Evolutionary conservation across 2,888 invertebrate species (phyloP), one percentile per base, ranked within the genome.

Genomic region (Phyllotreta cruciferae): DNA sequence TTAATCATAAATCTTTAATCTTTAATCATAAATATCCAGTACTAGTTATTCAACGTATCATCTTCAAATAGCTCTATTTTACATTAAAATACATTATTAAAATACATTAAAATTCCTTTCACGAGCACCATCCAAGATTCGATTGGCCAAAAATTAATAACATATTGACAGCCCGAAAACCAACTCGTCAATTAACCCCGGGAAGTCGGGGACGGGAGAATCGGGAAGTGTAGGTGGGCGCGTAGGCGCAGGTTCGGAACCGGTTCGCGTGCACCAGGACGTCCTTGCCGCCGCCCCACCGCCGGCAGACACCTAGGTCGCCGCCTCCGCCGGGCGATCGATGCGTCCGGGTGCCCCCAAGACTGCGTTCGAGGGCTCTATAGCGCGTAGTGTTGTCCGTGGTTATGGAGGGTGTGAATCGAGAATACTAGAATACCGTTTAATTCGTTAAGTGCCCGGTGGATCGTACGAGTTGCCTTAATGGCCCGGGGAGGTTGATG

Each of bases 331-430:
- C 24, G 8, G 41, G 44, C 62, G 56, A 64, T 61, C 67, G 49
- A 64, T 65, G 73, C 70, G 63, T 66, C 38, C 47, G 53, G 67
- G 66, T 58, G 47, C 36, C 63, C 63, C 58, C 36, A 52, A 60
- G 60, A 52, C 45, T 47, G 35, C 70, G 63, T 62, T 64, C 66
- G 50, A 60, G 65, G 53, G 58, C 49, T 45, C 64, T 73, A 75
- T 24, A 24, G 1, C 24, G 24, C 1, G 24, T 24, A 4, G 78
- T 71, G 69, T 79, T 76, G 77, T 76, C 79, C 77, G 78, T 77
- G 79, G 79, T 79, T 74, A 78, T 76, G 79, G 77, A 71, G 70
- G 66, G 49, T 24, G 57, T 53, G n/a, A 50, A 53, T 47, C 9
- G 45, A 60, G 38, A 1, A 5, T 11, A 13, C n/a, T 11, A 13